Evolutionary conservation across 2,797 vertebrate species (phyloP).

Genomic region (Pygocentrus nattereri): DNA sequence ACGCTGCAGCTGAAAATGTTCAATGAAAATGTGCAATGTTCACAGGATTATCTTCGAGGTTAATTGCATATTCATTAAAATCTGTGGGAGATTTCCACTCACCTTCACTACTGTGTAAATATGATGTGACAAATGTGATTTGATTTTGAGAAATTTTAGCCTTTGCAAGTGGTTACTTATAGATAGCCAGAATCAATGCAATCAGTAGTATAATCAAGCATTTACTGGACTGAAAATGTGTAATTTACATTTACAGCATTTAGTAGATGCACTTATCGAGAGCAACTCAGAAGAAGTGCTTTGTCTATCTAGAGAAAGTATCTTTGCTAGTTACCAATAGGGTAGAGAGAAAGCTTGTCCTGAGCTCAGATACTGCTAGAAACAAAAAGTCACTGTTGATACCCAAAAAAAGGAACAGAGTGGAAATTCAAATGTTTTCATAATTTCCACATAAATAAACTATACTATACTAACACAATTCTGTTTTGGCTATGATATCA

Average conservation of each 20-base stretch:
- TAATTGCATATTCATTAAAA: background rate
- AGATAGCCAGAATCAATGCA: background rate
- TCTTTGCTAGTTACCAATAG: no score
- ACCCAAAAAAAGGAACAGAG: no score
- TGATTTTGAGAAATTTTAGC: background rate
- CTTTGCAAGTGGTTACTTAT: slow-evolving; percentile 15
- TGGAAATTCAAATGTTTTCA: background rate
- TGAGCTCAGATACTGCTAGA: no score
- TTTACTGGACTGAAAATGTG: background rate
- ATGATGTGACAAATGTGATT: no score
- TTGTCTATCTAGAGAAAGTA: no score
- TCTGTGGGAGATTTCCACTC: no score
- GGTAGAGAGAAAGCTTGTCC: no score
- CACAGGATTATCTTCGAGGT: background rate
- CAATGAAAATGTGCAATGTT: background rate
- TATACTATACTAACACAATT: background rate
- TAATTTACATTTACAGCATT: no score
- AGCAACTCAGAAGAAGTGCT: no score
- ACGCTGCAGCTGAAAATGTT: background rate
- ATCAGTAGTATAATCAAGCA: background rate
- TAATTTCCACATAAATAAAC: background rate
- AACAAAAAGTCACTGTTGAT: no score
- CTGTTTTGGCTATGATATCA: background rate
- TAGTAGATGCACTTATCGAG: no score
- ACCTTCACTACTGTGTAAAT: no score